Evolutionary conservation across 2,113 vertebrate species (phyloP).

Genomic region (Melanostigma gelatinosum): DNA sequence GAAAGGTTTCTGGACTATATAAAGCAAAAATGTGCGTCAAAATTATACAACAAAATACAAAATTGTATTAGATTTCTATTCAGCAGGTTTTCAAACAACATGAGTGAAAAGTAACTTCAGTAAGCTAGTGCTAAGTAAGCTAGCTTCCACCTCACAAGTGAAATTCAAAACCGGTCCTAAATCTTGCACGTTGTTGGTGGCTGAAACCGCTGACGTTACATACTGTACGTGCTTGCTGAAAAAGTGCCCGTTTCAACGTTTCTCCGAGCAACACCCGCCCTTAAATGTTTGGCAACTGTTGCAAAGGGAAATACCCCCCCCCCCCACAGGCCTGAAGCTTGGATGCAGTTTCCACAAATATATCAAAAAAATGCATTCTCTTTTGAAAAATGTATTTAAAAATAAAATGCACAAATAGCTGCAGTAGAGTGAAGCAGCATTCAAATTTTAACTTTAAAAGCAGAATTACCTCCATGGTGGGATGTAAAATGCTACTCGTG

Average conservation of each 20-base stretch:
- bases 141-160: neutral
- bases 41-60: neutral
- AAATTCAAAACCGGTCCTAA: too few relatives aligned
- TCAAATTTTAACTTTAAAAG: constrained; percentile 1
- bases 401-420: neutral
- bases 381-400: neutral
- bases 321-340: neutral
- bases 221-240: too few relatives aligned
- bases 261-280: neutral
- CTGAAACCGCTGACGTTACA: too few relatives aligned
- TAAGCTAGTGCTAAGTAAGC: neutral
- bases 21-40: neutral
- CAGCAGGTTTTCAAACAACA: neutral
- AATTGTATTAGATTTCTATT: neutral
- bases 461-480: neutral
- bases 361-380: neutral
- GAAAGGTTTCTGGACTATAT: neutral
- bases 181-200: too few relatives aligned
- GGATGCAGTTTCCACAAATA: neutral
- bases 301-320: too few relatives aligned
- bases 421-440: neutral
- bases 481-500: neutral
- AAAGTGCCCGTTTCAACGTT: too few relatives aligned
- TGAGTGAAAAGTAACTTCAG: neutral
- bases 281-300: neutral